These are phyloP conservation scores for Pelvicachromis taeniatus DNA, from an alignment of 2,113 vertebrate species.

Conservation along the genomic window DNA sequence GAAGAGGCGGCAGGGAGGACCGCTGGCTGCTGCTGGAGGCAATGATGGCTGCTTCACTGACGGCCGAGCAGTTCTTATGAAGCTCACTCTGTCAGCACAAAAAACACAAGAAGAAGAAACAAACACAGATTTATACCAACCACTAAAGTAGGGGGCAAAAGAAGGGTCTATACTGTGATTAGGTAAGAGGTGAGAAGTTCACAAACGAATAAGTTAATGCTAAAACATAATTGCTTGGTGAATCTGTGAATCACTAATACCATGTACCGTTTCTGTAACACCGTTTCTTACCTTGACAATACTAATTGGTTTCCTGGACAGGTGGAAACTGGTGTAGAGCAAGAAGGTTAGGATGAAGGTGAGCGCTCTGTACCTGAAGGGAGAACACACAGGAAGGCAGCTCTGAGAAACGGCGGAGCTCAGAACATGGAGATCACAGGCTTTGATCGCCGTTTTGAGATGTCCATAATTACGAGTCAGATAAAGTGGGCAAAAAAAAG, in stretches of 20 bases:
- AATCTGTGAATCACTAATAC: neutral
- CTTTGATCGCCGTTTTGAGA: neutral
- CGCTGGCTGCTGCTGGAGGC: neutral
- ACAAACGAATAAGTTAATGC: neutral
- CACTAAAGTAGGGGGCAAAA: no score
- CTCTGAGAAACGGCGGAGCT: neutral
- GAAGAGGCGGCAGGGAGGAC: constrained; percentile 28
- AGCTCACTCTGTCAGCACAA: constrained; percentile 81
- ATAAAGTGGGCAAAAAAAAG: neutral
- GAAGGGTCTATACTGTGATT: neutral
- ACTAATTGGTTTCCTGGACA: constrained; percentile 94
- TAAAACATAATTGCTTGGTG: no score
- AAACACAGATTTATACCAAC: neutral
- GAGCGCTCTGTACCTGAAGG: constrained; percentile 83
- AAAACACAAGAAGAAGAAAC: neutral
- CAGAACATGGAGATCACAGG: neutral
- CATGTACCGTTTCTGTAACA: neutral
- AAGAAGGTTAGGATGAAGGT: constrained; percentile 88
- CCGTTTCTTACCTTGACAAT: constrained; percentile 83
- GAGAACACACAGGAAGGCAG: neutral
- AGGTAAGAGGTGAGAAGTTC: neutral
- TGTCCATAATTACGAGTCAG: neutral
- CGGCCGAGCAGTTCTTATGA: constrained; percentile 84
- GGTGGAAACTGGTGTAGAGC: constrained; percentile 88
- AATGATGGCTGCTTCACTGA: constrained; percentile 30